Evolutionary conservation across 2,888 invertebrate species (phyloP), one percentile per base, ranked within the genome.

Genomic region (Lacanobia oleracea): DNA sequence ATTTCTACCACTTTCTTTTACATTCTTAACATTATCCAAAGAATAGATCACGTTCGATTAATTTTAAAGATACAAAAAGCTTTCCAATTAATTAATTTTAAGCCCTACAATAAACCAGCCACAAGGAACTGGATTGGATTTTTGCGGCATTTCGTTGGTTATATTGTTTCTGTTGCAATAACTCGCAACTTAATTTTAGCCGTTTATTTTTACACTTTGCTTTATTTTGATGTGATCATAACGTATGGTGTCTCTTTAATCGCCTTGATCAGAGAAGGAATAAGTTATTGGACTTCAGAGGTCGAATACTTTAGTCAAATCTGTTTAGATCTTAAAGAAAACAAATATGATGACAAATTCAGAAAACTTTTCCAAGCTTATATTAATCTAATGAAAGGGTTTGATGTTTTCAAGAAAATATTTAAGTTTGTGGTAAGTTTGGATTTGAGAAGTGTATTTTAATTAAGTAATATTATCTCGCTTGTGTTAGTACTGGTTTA

Each of bases 31-130:
- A 8, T 79, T 50, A n/a, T 45, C 5, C 67, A 74, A 27, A 73
- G 67, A 43, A 51, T 51, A 4, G 54, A 77, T 2, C 54, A 77
- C 4, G 23, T 74, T 6, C n/a, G 4, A n/a, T 33, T 79, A 0
- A 74, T 77, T 48, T 23, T 79, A 10, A 51, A 60, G 12, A 79
- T 79, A 48, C 75, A 77, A 54, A 74, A 79, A n/a, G 80, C 63
- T 3, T 77, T 51, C 16, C 60, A 21, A 33, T 12, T 60, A 5
- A 56, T 64, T 0, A 12, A 79, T 27, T 77, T 51, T 37, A 74
- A 18, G 14, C 62, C 37, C 16, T 77, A 56, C 10, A 67, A 56
- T n/a, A 45, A 27, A 3, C 21, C 50, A 12, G 27, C 0, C 1
- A 33, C 7, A 10, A 74, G 75, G 18, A 80, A 80, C 16, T 77